Evolutionary conservation across 37 sponge, comb jelly and placozoan genomes (phyloP).

Genomic region (Bolinopsis microptera): DNA sequence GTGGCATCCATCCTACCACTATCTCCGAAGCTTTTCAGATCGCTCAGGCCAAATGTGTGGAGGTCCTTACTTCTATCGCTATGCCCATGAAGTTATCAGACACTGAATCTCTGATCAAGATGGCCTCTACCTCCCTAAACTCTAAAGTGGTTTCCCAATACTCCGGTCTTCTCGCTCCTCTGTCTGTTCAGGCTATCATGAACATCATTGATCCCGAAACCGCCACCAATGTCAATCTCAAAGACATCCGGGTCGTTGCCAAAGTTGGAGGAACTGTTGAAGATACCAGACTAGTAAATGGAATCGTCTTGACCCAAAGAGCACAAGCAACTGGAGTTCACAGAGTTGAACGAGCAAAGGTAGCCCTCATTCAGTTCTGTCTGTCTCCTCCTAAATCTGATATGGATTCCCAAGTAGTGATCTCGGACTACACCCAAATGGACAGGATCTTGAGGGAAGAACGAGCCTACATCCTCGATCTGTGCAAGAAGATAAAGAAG

Average conservation of each 20-base stretch:
- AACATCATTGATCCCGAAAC: conserved; percentile 88
- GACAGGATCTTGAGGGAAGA: conserved; percentile 96
- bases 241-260: conserved; percentile 80
- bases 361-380: conserved; percentile 98
- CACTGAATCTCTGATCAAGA: conserved; percentile 87
- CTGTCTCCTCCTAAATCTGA: conserved; percentile 98
- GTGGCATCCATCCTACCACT: conserved; percentile 97
- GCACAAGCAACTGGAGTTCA: conserved; percentile 85
- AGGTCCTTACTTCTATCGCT: conserved; percentile 84
- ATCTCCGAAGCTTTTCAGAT: conserved; percentile 94
- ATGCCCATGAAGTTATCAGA: conserved; percentile 83
- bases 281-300: conserved; percentile 97
- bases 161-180: conserved; percentile 86
- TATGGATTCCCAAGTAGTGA: conserved; percentile 99
- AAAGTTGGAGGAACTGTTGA: conserved; percentile 90
- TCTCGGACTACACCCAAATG: conserved; percentile 99
- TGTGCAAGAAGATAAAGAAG: conserved; percentile 99
- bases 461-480: conserved; percentile 94
- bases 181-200: conserved; percentile 94
- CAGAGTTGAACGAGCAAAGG: conserved; percentile 95
- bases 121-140: conserved; percentile 94
- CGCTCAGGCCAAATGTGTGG: conserved; percentile 82
- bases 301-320: conserved; percentile 96
- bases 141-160: conserved; percentile 99
- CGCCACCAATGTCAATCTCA: conserved; percentile 95